Evolutionary conservation across 2,888 invertebrate species (phyloP).

Genomic region (Scelioninae gen. 1): DNA sequence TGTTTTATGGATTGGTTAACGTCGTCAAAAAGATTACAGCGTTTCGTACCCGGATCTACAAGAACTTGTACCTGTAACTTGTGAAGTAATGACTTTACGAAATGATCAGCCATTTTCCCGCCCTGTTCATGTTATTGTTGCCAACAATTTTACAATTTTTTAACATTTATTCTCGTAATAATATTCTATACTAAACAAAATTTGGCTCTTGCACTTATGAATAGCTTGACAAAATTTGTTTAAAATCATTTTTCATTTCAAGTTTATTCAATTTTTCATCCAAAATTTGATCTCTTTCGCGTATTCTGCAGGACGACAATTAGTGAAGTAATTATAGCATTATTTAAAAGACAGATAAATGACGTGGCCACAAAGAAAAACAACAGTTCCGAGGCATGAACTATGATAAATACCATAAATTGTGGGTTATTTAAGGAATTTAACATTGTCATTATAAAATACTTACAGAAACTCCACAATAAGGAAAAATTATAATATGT

Average conservation of each 20-base stretch:
- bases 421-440: slow-evolving; percentile 51
- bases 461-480: slow-evolving; percentile 46
- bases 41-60: slow-evolving; percentile 47
- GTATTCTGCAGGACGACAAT: no score
- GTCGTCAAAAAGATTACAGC: slow-evolving; percentile 38
- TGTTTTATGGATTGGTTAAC: slow-evolving; percentile 57
- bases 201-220: no score
- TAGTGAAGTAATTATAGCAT: no score
- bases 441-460: slow-evolving; percentile 63
- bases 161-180: no score
- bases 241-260: no score
- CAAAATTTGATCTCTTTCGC: no score
- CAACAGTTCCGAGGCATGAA: slow-evolving; percentile 25
- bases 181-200: no score
- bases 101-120: slow-evolving; percentile 24
- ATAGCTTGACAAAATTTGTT: no score
- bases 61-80: slow-evolving; percentile 54
- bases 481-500: slow-evolving; percentile 51
- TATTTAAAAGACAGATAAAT: background rate
- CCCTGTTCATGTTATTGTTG: slow-evolving; percentile 15
- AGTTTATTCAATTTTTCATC: no score
- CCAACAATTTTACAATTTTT: no score
- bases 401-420: slow-evolving; percentile 51
- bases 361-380: slow-evolving; percentile 8
- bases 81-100: slow-evolving; percentile 44